Base-by-base conservation (phyloP, 2,888 invertebrate genomes). In the Steromphala cineraria region DNA sequence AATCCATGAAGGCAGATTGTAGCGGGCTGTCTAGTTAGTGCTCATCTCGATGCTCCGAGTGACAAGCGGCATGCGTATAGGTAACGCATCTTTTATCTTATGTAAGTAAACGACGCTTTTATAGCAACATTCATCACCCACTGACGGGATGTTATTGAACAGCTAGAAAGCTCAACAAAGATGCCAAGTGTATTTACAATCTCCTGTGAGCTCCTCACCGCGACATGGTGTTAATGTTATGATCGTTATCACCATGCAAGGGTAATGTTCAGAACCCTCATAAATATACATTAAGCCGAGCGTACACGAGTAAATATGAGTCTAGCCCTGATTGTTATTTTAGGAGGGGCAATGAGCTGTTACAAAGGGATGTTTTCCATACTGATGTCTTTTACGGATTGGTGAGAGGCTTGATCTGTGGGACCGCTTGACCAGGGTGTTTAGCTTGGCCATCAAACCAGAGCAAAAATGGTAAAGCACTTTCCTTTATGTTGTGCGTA, bases 401-500 rank as follows among this genome's bases (percentile, higher is more conserved):
- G 10, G 17, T 17, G 19, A 28, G 36, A 71, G 31, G 28, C 71
- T 56, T 28, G 71, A 71, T 71, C 71, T 71, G 71, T 10, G 19
- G 36, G 40, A 19, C 36, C 19, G 10, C 19, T 31, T 71, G 71
- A 36, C 71, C 71, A 36, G 28, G 71, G 13, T 19, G 19, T 71
- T 31, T 31, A 36, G 71, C 36, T 10, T 28, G 19, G 36, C 36
- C 71, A 71, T 71, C 71, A 71, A 71, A 40, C 36, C 31, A 31
- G 28, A 5, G 19, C 28, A 31, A 36, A 71, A 71, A 71, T 71
- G 40, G 71, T 36, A 71, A 71, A 71, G 31, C 71, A 71, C 71
- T 71, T 71, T 71, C 19, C 17, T 71, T 71, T 71, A 71, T 71
- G 71, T 71, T 71, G 71, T 71, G 71, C 71, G 71, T 71, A 71